Base-by-base conservation (phyloP, 2,113 vertebrate genomes). In the Solenodon paradoxus region DNA sequence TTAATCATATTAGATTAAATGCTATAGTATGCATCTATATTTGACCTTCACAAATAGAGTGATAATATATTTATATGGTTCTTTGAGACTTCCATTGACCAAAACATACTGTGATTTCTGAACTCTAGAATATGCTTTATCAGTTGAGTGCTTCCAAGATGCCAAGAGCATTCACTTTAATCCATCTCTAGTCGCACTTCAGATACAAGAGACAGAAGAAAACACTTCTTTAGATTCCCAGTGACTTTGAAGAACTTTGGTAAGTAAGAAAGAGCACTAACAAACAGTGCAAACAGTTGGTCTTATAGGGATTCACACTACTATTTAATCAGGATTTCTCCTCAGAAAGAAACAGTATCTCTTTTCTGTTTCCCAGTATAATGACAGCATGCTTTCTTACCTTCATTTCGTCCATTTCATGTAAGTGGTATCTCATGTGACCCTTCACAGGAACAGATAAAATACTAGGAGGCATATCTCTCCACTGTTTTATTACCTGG, bases 231-330 rank as follows among this genome's bases (percentile, higher is more conserved):
- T 78, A 55, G 12, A 78, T 61, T 74, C 53, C 53, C 30, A 55
- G 26, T 94, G 96, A 97, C 97, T 97, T 94, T 98, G 95, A 98
- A 97, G 96, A 94, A 94, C 13, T 22, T 51, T 91, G 88, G 92
- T 97, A 85, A 79, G 61, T 72, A 91, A 97, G 95, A 53, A 96
- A 96, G 64, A 32, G 19, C 63, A 47, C 35, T 79, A 45, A 63
- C 20, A 78, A 84, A 90, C 71, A 93, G 15, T 89, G 63, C 45
- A 87, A 55, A 96, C 71, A 94, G 0, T 88, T 97, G 83, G 86
- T 98, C 97, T 97, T 40, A 96, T 92, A 83, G 82, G 47, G 92
- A 89, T 75, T 93, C 63, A 75, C 22, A 3, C 91, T 68, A 49
- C 20, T 74, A 40, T 82, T 80, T 45, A 89, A 15, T 32, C 51